phyloP scores from a whole-genome alignment of 2,113 vertebrate species.

The Oreochromis tanganicae region DNA sequence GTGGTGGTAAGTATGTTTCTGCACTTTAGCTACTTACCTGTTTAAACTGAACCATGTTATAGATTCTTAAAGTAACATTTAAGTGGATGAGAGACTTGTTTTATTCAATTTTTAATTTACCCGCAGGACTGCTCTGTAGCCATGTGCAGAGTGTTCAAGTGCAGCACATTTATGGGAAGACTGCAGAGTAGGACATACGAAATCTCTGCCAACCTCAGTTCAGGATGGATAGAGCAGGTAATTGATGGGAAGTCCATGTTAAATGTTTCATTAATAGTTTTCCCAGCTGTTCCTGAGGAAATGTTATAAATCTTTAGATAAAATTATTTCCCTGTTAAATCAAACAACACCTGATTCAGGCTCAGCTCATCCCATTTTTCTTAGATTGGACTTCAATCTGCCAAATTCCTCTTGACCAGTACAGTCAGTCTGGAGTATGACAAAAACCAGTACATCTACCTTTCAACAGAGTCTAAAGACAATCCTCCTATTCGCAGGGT shows the following conservation, averaged over 20 bases:
- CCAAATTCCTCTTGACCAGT: slow-evolving; percentile 61
- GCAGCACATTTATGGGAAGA: slow-evolving; percentile 19
- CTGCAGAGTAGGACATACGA: slow-evolving; percentile 40
- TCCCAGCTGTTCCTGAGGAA: not conserved
- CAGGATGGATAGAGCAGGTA: slow-evolving; percentile 76
- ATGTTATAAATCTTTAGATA: not conserved
- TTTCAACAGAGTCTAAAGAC: slow-evolving; percentile 44
- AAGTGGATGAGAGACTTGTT: not conserved
- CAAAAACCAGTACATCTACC: slow-evolving; percentile 61
- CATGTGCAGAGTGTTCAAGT: too few species aligned
- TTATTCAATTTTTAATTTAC: not conserved
- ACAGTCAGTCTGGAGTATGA: slow-evolving; percentile 51
- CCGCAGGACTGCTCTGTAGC: too few species aligned
- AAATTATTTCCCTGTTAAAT: not conserved
- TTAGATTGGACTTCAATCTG: slow-evolving; percentile 55
- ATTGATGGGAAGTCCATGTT: not conserved
- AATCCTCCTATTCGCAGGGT: slow-evolving; percentile 65
- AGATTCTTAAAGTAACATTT: not conserved
- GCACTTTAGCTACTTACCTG: not conserved
- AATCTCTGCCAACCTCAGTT: slow-evolving; percentile 72
- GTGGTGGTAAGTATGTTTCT: not conserved
- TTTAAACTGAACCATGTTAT: not conserved
- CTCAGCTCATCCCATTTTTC: not conserved
- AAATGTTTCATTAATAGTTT: not conserved
- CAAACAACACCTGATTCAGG: not conserved